Base-by-base conservation (phyloP, 2,888 invertebrate species). In the Plutella xylostella region DNA sequence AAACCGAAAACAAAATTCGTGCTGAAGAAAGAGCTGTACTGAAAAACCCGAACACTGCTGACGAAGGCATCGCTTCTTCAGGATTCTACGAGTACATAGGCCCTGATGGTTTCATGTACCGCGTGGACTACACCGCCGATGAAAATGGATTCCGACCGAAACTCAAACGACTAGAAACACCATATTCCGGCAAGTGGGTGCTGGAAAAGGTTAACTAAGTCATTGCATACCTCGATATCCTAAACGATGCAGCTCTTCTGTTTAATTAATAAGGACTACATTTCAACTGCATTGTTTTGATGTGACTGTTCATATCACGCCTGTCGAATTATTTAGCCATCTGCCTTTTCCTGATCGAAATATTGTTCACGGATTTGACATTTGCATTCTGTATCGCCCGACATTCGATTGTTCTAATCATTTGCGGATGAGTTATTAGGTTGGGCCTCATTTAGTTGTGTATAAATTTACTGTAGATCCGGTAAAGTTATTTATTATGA, bases 21-120 rank as follows among this genome's bases (percentile, higher is more conserved):
- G 83, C 82, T 49, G 76, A 82, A 60, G 85, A 85, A 56, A 80
- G 78, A 43, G 85, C 85, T n/a, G 64, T 78, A 9, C 53, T 85
- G 46, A 85, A 82, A 58, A 84, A 85, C 56, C 68, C 79, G 2
- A 83, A 84, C 58, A 74, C 82, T 2, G 57, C 72, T 15, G 83
- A 85, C 49, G 85, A 84, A 56, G 85, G 84, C 3, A 85, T 84
- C 43, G 80, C 85, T 20, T 84, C 83, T 12, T 58, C 72, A 48
- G 85, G 85, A 9, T 85, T 82, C 61, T 85, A 85, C 62, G 85
- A 85, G 52, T 85, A 85, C 69, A 83, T 85, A 33, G 85, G 85
- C 21, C 85, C 85, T 22, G 85, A 85, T 47, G 85, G 85, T 19
- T 83, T 79, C 61, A 74, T 83, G 67, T 85, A 85, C 69, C 63